Conservation (phyloP, 2,888 invertebrate genomes). For the Kryphioiulus occultus region DNA sequence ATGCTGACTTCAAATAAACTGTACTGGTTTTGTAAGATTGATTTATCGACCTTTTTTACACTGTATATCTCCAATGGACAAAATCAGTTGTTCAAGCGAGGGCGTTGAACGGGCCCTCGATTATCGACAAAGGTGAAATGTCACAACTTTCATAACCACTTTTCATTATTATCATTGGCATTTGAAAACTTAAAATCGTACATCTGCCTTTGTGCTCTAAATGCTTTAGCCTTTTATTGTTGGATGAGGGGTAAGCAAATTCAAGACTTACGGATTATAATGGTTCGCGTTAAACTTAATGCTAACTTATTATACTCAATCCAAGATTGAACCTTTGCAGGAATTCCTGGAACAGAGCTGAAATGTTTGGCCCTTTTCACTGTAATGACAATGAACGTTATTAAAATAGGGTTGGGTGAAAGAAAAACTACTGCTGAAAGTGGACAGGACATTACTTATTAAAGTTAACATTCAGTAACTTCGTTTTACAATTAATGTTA, state of each 20-base stretch:
- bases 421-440: background rate
- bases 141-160: conserved; percentile 12
- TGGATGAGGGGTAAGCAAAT: conserved; percentile 2
- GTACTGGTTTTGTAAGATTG: no score
- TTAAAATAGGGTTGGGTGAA: background rate
- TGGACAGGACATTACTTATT: background rate
- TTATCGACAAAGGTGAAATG: conserved; percentile 1
- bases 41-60: no score
- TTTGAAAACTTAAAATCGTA: background rate
- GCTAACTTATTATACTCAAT: background rate
- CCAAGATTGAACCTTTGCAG: background rate
- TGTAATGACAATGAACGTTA: background rate
- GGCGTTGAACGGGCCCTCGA: background rate
- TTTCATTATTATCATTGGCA: conserved; percentile 9
- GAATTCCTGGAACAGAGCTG: background rate
- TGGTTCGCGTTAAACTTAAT: background rate
- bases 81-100: no score
- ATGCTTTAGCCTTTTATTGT: background rate
- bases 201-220: background rate
- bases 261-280: background rate
- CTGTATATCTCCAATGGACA: no score
- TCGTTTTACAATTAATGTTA: background rate
- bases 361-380: background rate
- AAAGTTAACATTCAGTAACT: background rate
- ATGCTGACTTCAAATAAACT: background rate